These are phyloP conservation scores for Crambe crambe DNA, from an alignment of 37 sponge, comb jelly and placozoan species.

Conservation along the genomic window DNA sequence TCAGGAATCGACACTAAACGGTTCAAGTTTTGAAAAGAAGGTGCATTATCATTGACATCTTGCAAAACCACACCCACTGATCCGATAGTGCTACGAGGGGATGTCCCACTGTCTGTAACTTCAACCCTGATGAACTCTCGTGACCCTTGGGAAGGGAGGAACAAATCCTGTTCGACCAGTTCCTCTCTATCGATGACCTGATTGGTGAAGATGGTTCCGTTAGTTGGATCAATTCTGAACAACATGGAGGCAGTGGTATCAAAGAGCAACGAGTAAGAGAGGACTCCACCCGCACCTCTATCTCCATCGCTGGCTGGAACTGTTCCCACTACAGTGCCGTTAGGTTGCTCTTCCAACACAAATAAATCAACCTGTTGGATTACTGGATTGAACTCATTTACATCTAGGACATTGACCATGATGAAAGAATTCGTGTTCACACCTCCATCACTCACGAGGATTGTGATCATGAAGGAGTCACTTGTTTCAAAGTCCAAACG, in stretches of 20 bases:
- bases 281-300: not conserved
- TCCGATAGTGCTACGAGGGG: not conserved
- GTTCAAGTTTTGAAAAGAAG: constrained; percentile 12
- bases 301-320: constrained; percentile 61
- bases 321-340: constrained; percentile 32
- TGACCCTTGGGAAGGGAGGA: constrained; percentile 34
- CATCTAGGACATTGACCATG: constrained; percentile 68
- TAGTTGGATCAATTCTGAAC: constrained; percentile 4
- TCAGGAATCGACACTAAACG: not conserved
- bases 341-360: constrained; percentile 47
- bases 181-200: constrained; percentile 68
- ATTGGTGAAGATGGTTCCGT: constrained; percentile 61
- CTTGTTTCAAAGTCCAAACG: constrained; percentile 67
- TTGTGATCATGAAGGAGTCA: constrained; percentile 25
- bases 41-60: constrained; percentile 72
- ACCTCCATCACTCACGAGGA: constrained; percentile 53
- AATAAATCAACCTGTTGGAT: constrained; percentile 17
- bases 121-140: not conserved
- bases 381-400: constrained; percentile 69
- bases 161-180: constrained; percentile 17
- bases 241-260: not conserved
- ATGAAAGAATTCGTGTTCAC: constrained; percentile 7
- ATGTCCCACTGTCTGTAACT: constrained; percentile 32
- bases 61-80: constrained; percentile 16
- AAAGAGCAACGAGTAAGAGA: not conserved